A percentile compares a stretch with the other conserved stretches of the same genome.
phyloP scores from a whole-genome alignment of 2,113 vertebrate species.

The Scomber japonicus region DNA sequence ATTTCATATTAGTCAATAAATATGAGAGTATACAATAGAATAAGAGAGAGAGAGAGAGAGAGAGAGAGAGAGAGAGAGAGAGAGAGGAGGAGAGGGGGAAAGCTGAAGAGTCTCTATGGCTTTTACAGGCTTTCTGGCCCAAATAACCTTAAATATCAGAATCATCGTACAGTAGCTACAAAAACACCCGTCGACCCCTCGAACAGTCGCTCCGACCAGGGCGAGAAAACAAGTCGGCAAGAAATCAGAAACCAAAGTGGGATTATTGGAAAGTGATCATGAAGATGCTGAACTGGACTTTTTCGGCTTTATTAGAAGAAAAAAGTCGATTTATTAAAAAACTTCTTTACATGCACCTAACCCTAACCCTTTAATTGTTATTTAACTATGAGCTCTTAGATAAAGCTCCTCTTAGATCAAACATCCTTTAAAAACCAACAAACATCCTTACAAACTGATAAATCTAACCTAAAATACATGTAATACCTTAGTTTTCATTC shows the following conservation, averaged over 20 bases:
- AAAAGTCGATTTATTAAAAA: too few species aligned
- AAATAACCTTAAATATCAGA: conserved; percentile 50
- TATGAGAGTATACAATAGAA: conserved; percentile 76
- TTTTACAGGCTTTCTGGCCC: conserved; percentile 72
- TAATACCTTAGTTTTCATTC: too few species aligned
- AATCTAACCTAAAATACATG: too few species aligned
- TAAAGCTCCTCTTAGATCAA: too few species aligned
- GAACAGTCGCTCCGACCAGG: not conserved
- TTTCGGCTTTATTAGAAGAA: not conserved
- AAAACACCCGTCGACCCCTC: not conserved
- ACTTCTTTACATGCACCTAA: too few species aligned
- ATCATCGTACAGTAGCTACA: conserved; percentile 16
- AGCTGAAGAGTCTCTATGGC: conserved; percentile 77
- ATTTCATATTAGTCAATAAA: conserved; percentile 80
- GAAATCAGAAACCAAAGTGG: conserved; percentile 2
- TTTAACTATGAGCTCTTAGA: too few species aligned
- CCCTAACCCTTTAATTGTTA: too few species aligned
- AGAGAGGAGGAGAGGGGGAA: conserved; percentile 32
- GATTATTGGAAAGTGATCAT: conserved; percentile 43
- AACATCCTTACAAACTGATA: too few species aligned
- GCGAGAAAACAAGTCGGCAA: conserved; percentile 6
- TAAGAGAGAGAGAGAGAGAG: too few species aligned
- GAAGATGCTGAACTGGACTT: not conserved
- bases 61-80: conserved; percentile 26
- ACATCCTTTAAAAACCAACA: too few species aligned